Conservation (phyloP, 30 jellyfish, hydroid and myxozoan species). For the Pelagia noctiluca region DNA sequence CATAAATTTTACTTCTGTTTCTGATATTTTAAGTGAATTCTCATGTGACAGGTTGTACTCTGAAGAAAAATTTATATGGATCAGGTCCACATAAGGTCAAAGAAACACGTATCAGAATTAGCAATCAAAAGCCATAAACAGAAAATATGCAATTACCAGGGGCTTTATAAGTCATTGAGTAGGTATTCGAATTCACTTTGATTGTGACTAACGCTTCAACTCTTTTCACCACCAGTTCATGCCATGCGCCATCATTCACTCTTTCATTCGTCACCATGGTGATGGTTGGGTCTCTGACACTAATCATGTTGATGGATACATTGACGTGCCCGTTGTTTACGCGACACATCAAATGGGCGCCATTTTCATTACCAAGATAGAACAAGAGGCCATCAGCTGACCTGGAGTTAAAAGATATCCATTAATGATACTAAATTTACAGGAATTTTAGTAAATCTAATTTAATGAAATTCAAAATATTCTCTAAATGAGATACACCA, state of each 20-base stretch:
- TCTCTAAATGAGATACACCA: too few species aligned
- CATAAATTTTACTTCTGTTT: too few species aligned
- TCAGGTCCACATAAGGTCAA: too few species aligned
- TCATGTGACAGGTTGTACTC: too few species aligned
- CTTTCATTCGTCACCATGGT: background rate
- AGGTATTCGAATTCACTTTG: constrained; percentile 12
- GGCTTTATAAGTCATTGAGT: constrained; percentile 25
- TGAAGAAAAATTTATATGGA: too few species aligned
- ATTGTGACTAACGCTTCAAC: constrained; percentile 46
- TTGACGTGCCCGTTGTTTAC: constrained; percentile 23
- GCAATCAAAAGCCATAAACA: too few species aligned
- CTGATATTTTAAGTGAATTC: too few species aligned
- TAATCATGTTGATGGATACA: constrained; percentile 64
- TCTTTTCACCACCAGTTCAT: constrained; percentile 46
- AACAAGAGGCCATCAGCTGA: constrained; percentile 39
- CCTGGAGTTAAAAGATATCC: too few species aligned
- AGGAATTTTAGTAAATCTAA: too few species aligned
- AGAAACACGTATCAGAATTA: too few species aligned
- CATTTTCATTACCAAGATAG: constrained; percentile 67
- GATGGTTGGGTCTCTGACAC: constrained; percentile 28
- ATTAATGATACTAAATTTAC: too few species aligned
- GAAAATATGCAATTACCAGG: constrained; percentile 31
- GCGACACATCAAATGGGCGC: constrained; percentile 49
- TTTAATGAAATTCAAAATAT: too few species aligned
- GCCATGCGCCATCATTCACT: constrained; percentile 51